Evolutionary conservation across 2,888 invertebrate species (phyloP).

Genomic region (Drosophila neonasuta): DNA sequence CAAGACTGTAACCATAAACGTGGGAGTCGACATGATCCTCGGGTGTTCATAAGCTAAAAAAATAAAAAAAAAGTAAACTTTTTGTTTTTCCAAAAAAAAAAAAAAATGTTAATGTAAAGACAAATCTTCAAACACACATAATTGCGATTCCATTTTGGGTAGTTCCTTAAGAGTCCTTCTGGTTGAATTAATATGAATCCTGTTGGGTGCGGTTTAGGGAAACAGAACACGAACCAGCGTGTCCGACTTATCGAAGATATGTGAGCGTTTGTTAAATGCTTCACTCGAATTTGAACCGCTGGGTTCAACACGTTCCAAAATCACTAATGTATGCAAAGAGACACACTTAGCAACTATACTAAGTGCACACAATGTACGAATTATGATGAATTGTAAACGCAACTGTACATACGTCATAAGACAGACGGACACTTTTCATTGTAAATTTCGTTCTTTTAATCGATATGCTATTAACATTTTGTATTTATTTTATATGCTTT

Average conservation of each 20-base stretch:
- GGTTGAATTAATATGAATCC: neutral
- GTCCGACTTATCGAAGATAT: conserved; percentile 36
- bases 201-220: neutral
- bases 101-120: neutral
- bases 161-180: neutral
- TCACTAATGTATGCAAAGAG: conserved; percentile 41
- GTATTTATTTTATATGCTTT: conserved; percentile 9
- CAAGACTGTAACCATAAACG: conserved; percentile 61
- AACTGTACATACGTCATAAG: conserved; percentile 30
- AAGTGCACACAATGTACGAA: neutral
- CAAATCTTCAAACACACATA: conserved; percentile 18
- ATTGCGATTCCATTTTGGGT: conserved; percentile 32
- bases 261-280: conserved; percentile 34
- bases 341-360: conserved; percentile 15
- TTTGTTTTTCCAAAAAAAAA: neutral
- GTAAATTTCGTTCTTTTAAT: neutral
- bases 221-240: conserved; percentile 33
- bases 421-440: neutral
- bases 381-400: neutral
- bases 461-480: neutral
- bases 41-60: conserved; percentile 47
- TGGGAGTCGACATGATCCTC: conserved; percentile 46
- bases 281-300: conserved; percentile 28
- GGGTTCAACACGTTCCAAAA: conserved; percentile 6
- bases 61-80: no score